phyloP scores from a whole-genome alignment of 2,113 vertebrate genomes.

The Connochaetes taurinus region DNA sequence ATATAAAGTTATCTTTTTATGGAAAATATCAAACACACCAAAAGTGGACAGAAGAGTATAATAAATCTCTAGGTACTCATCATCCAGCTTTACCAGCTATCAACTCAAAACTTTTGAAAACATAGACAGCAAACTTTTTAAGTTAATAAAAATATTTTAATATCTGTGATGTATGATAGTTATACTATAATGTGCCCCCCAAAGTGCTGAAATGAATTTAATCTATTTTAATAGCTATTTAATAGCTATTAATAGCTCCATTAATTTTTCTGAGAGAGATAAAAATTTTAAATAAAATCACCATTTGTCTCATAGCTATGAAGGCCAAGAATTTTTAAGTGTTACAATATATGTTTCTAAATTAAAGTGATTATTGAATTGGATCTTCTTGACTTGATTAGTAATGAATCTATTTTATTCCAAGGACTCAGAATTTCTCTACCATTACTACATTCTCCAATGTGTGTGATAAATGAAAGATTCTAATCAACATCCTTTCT shows the following conservation, averaged over 20 bases:
- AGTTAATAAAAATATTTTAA: background rate
- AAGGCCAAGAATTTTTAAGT: background rate
- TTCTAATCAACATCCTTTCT: background rate
- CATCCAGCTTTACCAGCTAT: background rate
- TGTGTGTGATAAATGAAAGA: background rate
- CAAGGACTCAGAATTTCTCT: background rate
- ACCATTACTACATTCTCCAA: background rate
- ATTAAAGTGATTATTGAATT: constrained; percentile 2
- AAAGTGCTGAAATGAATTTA: background rate
- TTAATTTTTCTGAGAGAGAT: background rate
- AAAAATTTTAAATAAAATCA: constrained; percentile 23
- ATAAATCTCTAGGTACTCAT: background rate
- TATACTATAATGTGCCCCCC: background rate
- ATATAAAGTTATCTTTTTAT: background rate
- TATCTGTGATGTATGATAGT: background rate
- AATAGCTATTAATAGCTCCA: background rate
- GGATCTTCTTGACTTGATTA: background rate
- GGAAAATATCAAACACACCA: background rate
- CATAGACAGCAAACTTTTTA: background rate
- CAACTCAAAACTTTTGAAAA: background rate
- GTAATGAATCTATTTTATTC: background rate
- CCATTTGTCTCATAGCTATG: background rate
- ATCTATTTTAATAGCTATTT: background rate
- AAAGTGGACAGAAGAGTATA: background rate
- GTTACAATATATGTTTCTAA: background rate